These are phyloP conservation scores for Tringa solitaria DNA, from an alignment of 2,113 vertebrate species.

Conservation along the genomic window DNA sequence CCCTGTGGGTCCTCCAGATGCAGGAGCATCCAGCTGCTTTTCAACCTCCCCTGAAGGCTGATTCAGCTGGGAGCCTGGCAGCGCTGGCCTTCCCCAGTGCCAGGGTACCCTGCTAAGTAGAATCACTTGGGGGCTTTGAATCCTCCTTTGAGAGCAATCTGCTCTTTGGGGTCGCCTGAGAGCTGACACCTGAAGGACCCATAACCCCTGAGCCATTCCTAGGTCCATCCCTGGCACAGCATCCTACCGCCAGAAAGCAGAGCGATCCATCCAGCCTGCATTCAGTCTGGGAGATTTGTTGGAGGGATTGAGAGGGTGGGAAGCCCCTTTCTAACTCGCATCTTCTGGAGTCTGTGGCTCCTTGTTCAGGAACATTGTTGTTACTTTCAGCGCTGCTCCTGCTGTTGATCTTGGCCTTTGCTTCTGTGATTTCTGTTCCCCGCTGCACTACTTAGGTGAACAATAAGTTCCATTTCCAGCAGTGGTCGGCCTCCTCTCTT, in stretches of 20 bases:
- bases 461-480: slow-evolving; percentile 67
- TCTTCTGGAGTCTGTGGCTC: neutral
- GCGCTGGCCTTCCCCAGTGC: accelerated
- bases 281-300: neutral
- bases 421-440: slow-evolving; percentile 43
- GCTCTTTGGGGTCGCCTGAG: neutral
- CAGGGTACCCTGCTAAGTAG: neutral
- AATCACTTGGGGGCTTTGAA: accelerated
- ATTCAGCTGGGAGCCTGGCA: neutral
- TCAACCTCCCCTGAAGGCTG: neutral
- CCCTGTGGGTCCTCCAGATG: accelerated
- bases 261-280: accelerated
- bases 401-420: slow-evolving; percentile 63
- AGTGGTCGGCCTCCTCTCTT: slow-evolving; percentile 58
- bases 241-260: neutral
- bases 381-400: slow-evolving; percentile 4
- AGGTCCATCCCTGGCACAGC: neutral
- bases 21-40: neutral
- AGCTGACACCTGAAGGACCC: neutral
- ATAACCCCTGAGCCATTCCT: accelerated
- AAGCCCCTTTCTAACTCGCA: neutral
- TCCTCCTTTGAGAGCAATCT: neutral
- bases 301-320: neutral
- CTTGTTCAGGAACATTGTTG: slow-evolving; percentile 36
- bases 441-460: slow-evolving; percentile 42